Conservation (phyloP, 1,140 invertebrate species). For the Paralvinella palmiformis region DNA sequence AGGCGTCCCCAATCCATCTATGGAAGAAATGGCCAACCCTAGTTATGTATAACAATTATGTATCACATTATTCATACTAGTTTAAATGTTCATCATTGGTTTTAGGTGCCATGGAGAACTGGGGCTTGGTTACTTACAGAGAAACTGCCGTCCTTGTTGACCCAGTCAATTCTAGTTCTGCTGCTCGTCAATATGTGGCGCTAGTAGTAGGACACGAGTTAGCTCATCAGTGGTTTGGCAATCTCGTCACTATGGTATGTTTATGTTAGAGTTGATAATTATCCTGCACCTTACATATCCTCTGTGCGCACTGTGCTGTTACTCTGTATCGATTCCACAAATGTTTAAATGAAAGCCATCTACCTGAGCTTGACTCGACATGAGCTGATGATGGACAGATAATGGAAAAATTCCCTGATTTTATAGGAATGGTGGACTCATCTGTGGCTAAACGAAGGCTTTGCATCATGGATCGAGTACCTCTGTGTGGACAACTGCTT, state of each 20-base stretch:
- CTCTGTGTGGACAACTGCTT: constrained; percentile 52
- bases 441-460: constrained; percentile 51
- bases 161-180: constrained; percentile 58
- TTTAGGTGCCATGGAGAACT: constrained; percentile 54
- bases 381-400: too few species aligned
- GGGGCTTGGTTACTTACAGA: constrained; percentile 28
- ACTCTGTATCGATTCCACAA: too few species aligned
- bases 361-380: too few species aligned
- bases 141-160: constrained; percentile 29
- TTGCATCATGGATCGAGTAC: constrained; percentile 52
- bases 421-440: constrained; percentile 51
- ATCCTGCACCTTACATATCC: too few species aligned
- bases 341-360: too few species aligned
- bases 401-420: too few species aligned
- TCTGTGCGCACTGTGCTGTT: too few species aligned
- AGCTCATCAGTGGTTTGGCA: constrained; percentile 61
- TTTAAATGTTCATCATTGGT: neutral
- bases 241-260: constrained; percentile 73
- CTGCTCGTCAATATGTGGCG: constrained; percentile 78
- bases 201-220: constrained; percentile 78
- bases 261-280: too few species aligned
- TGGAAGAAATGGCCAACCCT: too few species aligned
- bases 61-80: neutral
- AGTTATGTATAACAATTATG: too few species aligned
- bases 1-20: too few species aligned